Evolutionary conservation across 92 coral and sea anemone genomes (phyloP), one percentile per base, ranked within the genome.

Genomic region (Zoanthus sansibaricus): DNA sequence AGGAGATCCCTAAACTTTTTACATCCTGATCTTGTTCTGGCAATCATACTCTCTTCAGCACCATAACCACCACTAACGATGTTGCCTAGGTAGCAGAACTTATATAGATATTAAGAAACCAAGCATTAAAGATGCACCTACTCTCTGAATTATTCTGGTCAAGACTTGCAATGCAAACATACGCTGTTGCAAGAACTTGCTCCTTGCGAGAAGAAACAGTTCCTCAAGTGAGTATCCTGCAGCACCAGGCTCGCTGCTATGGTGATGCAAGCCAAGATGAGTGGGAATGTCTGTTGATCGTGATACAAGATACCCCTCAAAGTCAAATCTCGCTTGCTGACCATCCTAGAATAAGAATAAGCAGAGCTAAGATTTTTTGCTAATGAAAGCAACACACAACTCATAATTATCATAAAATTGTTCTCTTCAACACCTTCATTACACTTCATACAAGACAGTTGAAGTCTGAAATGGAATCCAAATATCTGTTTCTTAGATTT

Each of bases 151-250:
- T 69, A 97, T 92, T 75, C 93, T 95, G n/a, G 97, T 94, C 84
- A 97, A 82, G 13, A 93, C 93, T 88, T 95, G 96, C 70, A 97
- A 77, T 30, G 98, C 99, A 56, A 97, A 89, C 83, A 97, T 95
- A 20, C 99, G 94, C 91, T 97, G 99, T 74, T 95, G 99, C 62
- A 95, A 82, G 79, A 97, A 95, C 76, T 92, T 97, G 90, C 99
- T 97, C 88, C 99, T 93, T 31, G 99, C 92, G 37, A 97, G 86
- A 55, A 97, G 54, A 72, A 92, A 93, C 52, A 97, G 82, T 77
- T 97, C 99, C 74, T 97, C 99, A 1, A 97, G 93, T 9, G 96
- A 93, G 72, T 97, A 97, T 20, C 99, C 99, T 0, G 99, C 93
- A 70, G 95, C 88, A 49, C 87, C 94, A 11, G 99, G 97, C 32